Percentiles rank a stretch among this genome's conserved stretches.
phyloP scores from a whole-genome alignment of 2,888 invertebrate genomes.

The Drosophila limbata region DNA sequence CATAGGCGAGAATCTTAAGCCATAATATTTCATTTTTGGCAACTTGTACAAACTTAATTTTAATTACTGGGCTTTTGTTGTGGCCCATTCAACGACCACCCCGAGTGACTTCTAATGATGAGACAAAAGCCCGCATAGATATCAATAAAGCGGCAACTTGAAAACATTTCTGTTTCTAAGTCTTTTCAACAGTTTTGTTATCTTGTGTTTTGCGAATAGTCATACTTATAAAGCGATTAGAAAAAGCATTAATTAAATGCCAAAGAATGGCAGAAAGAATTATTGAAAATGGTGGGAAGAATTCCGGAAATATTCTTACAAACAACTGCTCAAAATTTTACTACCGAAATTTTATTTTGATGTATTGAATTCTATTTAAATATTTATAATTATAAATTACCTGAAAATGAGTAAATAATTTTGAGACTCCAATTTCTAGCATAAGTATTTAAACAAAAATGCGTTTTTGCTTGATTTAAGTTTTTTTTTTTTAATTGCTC shows the following conservation, averaged over 20 bases:
- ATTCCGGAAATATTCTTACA: background rate
- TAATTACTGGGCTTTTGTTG: slow-evolving; percentile 64
- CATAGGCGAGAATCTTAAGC: no score
- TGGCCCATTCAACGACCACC: slow-evolving; percentile 58
- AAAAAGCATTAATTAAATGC: slow-evolving; percentile 15
- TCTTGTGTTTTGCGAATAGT: slow-evolving; percentile 23
- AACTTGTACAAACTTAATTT: slow-evolving; percentile 61
- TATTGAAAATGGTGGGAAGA: slow-evolving; percentile 14
- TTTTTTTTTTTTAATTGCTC: background rate
- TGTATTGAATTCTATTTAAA: background rate
- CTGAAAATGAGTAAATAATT: no score
- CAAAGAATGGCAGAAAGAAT: slow-evolving; percentile 16
- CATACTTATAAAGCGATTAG: slow-evolving; percentile 50
- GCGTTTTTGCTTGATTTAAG: background rate
- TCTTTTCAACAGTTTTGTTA: slow-evolving; percentile 19
- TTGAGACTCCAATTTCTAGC: no score
- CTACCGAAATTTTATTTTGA: no score
- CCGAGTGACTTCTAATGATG: slow-evolving; percentile 52
- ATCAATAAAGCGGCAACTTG: slow-evolving; percentile 45
- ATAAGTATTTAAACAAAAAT: no score
- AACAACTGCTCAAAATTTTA: background rate
- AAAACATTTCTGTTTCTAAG: slow-evolving; percentile 39
- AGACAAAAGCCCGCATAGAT: slow-evolving; percentile 60
- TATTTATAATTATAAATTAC: no score
- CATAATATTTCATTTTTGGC: slow-evolving; percentile 4